Evolutionary conservation across 2,888 invertebrate genomes (phyloP), one percentile per base, ranked within the genome.

Genomic region (Eutolmus rufibarbis): DNA sequence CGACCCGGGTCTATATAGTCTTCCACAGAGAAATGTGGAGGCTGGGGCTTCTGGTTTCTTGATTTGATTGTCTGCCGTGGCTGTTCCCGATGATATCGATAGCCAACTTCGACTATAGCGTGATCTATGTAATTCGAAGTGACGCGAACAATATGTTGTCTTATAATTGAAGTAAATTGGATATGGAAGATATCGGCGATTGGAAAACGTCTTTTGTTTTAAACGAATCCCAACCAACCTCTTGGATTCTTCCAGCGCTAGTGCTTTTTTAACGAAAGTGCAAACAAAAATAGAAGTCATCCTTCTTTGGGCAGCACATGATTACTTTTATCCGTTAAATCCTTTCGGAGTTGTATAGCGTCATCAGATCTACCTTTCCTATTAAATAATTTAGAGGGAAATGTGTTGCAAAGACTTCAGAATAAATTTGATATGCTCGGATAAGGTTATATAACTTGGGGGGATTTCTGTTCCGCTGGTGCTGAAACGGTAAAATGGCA

Each of bases 111-210:
- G 37, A 31, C 34, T 46, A 74, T 43, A 85, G 85, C 85, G 85
- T 85, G 85, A 85, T 85, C 74, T 85, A 85, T 85, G 85, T 74
- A 85, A 85, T 85, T 46, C 85, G 74, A 85, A 46, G 74, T 43
- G 85, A 85, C 74, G 74, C 28, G 74, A 85, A 85, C 85, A 85
- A 85, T 85, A 85, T 85, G 85, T 85, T 85, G 85, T 85, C 74
- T 85, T 85, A 85, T 85, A 85, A 85, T 85, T 85, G 85, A 85
- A 85, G 85, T 74, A 85, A 85, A 85, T 85, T 85, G 85, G 74
- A 74, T 85, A 46, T 74, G 74, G 37, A 74, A 85, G 85, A 74
- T 85, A 85, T 85, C 85, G 23, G 51, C 51, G 79, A 79, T 79
- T 79, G 79, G 31, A 46, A n/a, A 40, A 51, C 51, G 23, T 79